Percentiles rank a stretch among this genome's conserved stretches.
Evolutionary conservation across 2,113 vertebrate genomes (phyloP).

Genomic region (Microtus ochrogaster): DNA sequence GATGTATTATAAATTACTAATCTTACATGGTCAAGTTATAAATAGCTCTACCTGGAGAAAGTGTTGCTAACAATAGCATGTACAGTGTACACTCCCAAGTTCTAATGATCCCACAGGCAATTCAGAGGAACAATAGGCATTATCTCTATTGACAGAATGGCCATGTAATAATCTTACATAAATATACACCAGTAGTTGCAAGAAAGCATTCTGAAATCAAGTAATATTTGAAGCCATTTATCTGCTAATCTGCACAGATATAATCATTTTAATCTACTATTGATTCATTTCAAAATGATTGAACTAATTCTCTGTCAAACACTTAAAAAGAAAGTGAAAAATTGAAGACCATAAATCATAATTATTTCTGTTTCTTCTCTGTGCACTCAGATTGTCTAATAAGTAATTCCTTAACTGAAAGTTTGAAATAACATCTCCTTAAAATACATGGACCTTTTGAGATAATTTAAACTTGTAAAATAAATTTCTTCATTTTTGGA

Average conservation of each 20-base stretch:
- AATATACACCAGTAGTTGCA: background rate
- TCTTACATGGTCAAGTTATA: background rate
- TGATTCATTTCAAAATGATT: background rate
- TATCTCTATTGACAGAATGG: background rate
- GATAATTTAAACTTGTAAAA: background rate
- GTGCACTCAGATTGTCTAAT: background rate
- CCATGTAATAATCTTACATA: background rate
- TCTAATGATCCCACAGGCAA: background rate
- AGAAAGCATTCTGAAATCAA: background rate
- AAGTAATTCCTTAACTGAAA: background rate
- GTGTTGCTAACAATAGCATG: background rate
- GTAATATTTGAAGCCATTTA: background rate
- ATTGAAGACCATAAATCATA: background rate
- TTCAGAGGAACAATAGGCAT: no score
- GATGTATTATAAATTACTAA: background rate
- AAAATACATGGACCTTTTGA: background rate
- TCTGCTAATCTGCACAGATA: accelerated
- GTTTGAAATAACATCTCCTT: background rate
- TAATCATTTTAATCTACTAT: background rate
- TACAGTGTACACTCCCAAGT: background rate
- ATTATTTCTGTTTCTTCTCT: background rate
- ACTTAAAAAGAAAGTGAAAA: background rate
- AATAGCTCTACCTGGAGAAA: background rate
- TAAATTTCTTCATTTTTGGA: background rate
- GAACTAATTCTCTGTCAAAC: background rate